Percentiles rank a stretch among this genome's conserved stretches.
These are phyloP conservation scores for Crocuta crocuta DNA, from an alignment of 2,113 vertebrate genomes.

Conservation along the genomic window DNA sequence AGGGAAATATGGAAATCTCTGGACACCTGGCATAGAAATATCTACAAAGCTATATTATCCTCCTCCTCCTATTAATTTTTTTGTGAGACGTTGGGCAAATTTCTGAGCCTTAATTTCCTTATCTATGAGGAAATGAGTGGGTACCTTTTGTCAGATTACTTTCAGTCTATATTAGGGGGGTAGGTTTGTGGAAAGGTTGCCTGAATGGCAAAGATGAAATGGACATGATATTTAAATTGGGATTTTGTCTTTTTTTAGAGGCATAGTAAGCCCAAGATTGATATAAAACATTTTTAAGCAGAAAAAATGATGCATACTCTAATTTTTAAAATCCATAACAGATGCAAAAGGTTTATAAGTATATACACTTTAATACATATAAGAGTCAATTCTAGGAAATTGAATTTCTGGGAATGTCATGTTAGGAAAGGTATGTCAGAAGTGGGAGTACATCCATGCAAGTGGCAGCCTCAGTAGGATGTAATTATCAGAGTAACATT, in stretches of 20 bases:
- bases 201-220: conserved; percentile 4
- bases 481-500: background rate
- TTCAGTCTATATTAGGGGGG: background rate
- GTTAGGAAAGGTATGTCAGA: background rate
- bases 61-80: background rate
- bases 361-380: background rate
- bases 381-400: conserved; percentile 4
- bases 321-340: background rate
- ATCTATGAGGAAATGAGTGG: background rate
- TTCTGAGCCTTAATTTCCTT: conserved; percentile 3
- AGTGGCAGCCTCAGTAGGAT: background rate
- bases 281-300: background rate
- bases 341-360: background rate
- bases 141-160: background rate
- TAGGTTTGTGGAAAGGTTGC: background rate
- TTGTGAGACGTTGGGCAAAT: background rate
- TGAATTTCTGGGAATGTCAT: background rate
- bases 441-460: background rate
- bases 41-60: background rate
- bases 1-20: background rate
- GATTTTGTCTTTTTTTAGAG: conserved; percentile 21
- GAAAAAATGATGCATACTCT: background rate
- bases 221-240: background rate
- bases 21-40: background rate
- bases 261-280: background rate